Conservation (phyloP, 2,113 vertebrate genomes). For the Arothron firmamentum region DNA sequence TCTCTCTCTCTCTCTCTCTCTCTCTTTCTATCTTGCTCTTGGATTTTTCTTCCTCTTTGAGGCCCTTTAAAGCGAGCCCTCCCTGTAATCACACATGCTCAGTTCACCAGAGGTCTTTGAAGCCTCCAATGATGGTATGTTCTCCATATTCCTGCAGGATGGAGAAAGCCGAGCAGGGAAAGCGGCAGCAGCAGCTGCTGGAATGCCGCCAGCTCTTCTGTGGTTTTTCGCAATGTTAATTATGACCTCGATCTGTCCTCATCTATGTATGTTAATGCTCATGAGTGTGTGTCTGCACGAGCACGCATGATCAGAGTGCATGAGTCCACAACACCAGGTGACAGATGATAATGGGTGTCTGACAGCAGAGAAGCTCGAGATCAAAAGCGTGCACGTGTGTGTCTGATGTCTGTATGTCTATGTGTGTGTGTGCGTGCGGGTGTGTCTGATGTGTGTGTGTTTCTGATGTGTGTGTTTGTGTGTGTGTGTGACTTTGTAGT, state of each 20-base stretch:
- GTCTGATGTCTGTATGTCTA: constrained; percentile 1
- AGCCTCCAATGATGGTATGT: constrained; percentile 48
- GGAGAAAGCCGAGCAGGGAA: constrained; percentile 43
- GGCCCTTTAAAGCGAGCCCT: constrained; percentile 53
- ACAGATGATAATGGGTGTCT: constrained; percentile 39
- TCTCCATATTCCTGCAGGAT: constrained; percentile 35
- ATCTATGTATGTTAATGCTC: constrained; percentile 9
- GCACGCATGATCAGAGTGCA: constrained; percentile 5
- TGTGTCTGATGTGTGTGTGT: constrained; percentile 3
- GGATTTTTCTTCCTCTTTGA: constrained; percentile 20
- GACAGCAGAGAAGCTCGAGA: constrained; percentile 1
- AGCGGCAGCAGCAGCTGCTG: constrained; percentile 25
- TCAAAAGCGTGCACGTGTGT: constrained; percentile 11
- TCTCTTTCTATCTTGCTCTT: constrained; percentile 19
- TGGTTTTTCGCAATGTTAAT: constrained; percentile 45
- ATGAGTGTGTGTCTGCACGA: constrained; percentile 24
- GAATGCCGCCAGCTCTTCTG: constrained; percentile 27
- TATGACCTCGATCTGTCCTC: constrained; percentile 15
- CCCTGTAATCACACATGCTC: constrained; percentile 66
- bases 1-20: constrained; percentile 25
- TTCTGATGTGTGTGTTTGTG: constrained; percentile 5
- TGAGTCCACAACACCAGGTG: constrained; percentile 19
- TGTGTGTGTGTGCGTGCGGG: constrained; percentile 11
- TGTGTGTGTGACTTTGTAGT: constrained; percentile 31
- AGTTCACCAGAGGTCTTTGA: constrained; percentile 58